Evolutionary conservation across 2,797 vertebrate species (phyloP), one percentile per base, ranked within the genome.

Genomic region (Tolypeutes matacus): DNA sequence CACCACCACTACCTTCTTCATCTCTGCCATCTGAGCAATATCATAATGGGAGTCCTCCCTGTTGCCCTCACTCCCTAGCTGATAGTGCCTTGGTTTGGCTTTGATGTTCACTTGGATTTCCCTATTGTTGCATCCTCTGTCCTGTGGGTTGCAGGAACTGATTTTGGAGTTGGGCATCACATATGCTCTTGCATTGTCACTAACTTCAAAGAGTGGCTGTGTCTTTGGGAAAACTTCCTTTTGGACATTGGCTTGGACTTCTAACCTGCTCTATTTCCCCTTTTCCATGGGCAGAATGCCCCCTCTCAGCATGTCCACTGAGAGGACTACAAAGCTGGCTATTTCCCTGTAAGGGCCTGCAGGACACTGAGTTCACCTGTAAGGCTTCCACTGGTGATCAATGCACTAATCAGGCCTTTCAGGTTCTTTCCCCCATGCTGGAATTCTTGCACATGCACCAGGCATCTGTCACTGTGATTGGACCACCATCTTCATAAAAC

Each of bases 101-200:
- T 99, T 99, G 6, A 99, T 99, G 98, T 99, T 99, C 98, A 99
- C 99, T 98, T 99, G 99, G 98, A 99, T 99, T 98, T 99, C 99
- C 98, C 99, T 99, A 98, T 99, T 99, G 97, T 99, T 99, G 97
- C 99, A 99, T 97, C 99, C 99, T 98, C 99, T 99, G 98, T 99
- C 99, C 96, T 99, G 99, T 91, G 99, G 99, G 62, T 99, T 99
- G 98, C 99, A 99, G 96, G 99, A 99, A 97, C 99, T 99, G 98
- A 99, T 99, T 98, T 99, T 99, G 98, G 99, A 99, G 31, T 99
- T 99, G 49, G 99, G 99, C 99, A 99, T 99, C 99, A 58, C 99
- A 98, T 87, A 99, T 99, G 98, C 99, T 99, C 98, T 99, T 39
- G 39, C 99, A 0, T 99, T 99, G 98, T 99, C 99, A 0, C 99